A percentile compares a stretch with the other conserved stretches of the same genome.
These are phyloP conservation scores for Arizona elegans DNA, from an alignment of 2,113 vertebrate genomes.

Conservation along the genomic window DNA sequence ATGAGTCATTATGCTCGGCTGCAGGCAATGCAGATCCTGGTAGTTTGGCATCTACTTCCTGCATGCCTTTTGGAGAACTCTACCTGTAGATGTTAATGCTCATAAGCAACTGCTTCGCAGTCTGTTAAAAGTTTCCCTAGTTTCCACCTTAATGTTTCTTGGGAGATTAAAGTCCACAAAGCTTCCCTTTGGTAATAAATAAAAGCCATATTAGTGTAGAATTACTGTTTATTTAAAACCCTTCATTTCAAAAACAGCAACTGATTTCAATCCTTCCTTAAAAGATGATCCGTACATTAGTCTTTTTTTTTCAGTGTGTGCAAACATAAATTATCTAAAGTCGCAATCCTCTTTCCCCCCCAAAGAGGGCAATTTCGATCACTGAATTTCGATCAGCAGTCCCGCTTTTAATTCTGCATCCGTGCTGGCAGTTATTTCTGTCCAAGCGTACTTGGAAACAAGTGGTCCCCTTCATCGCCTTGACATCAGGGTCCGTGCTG, in stretches of 20 bases:
- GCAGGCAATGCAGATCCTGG: neutral
- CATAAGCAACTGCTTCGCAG: neutral
- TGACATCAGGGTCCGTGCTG: neutral
- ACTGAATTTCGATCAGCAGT: neutral
- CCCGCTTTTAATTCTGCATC: neutral
- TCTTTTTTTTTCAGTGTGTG: neutral
- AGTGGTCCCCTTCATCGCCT: no score
- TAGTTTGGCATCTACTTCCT: neutral
- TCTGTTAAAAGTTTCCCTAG: neutral
- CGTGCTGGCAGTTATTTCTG: neutral
- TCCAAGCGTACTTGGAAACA: neutral
- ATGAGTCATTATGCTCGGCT: neutral
- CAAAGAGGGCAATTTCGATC: neutral
- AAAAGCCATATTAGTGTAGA: neutral
- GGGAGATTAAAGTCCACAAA: no score
- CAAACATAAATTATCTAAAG: constrained; percentile 2
- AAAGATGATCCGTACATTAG: neutral
- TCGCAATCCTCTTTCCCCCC: no score
- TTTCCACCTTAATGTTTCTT: neutral
- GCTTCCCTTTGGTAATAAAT: neutral
- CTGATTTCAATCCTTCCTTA: neutral
- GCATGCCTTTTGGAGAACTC: neutral
- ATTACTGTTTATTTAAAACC: constrained; percentile 27
- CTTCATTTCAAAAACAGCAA: neutral
- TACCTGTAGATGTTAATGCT: no score